Percentiles rank a stretch among this genome's conserved stretches.
Evolutionary conservation across 64 coral and sea anemone species (phyloP).

Genomic region (Exaiptasia diaphana): DNA sequence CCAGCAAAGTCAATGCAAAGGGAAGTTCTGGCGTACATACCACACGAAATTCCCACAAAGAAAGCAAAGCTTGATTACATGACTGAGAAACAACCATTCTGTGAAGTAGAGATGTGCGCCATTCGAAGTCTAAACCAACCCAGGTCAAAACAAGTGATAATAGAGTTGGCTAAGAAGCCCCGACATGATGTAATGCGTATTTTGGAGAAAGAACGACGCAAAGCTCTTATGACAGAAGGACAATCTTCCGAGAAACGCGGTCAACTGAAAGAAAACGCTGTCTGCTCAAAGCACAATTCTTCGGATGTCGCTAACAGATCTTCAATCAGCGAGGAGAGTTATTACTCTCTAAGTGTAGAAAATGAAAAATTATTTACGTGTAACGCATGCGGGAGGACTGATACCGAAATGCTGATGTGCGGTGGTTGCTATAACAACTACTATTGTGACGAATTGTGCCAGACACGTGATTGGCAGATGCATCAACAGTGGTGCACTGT

Average conservation of each 20-base stretch:
- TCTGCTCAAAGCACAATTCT: neutral
- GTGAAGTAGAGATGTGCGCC: neutral
- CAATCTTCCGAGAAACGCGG: neutral
- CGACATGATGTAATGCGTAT: no score
- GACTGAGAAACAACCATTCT: constrained; percentile 4
- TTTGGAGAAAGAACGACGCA: no score
- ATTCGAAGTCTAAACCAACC: neutral
- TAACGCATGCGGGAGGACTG: neutral
- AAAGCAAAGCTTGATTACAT: no score
- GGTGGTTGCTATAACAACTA: neutral
- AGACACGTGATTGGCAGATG: constrained; percentile 22
- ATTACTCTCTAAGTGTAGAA: neutral
- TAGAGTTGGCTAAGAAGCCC: no score
- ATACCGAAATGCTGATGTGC: constrained; percentile 22
- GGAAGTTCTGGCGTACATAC: no score
- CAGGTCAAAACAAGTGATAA: no score
- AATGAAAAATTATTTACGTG: neutral
- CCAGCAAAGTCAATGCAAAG: no score
- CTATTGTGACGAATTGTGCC: constrained; percentile 50
- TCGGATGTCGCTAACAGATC: neutral
- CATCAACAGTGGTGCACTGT: constrained; percentile 9
- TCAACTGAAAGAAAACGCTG: neutral
- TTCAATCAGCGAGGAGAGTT: neutral
- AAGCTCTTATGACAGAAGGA: neutral
- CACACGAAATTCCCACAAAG: no score